Percentiles rank a stretch among this genome's conserved stretches.
These are phyloP conservation scores for Rhabdophis nuchalis DNA, from an alignment of 2,797 vertebrate genomes.

Conservation along the genomic window DNA sequence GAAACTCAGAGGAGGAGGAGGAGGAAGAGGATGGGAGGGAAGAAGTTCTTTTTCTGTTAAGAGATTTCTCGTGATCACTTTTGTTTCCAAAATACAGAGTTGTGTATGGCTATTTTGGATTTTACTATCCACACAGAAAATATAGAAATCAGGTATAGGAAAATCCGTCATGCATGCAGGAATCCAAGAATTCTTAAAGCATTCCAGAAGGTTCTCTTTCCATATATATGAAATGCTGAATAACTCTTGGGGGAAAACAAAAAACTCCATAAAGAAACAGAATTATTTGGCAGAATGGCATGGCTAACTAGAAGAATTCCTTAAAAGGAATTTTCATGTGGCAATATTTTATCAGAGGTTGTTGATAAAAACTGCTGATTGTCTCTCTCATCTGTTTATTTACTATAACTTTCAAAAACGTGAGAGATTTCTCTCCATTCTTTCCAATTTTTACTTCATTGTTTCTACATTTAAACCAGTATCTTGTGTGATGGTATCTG, in stretches of 20 bases:
- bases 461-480: neutral
- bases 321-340: neutral
- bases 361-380: no score
- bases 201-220: neutral
- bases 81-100: neutral
- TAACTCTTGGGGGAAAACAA: neutral
- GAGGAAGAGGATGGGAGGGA: no score
- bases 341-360: neutral
- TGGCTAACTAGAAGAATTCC: neutral
- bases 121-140: neutral
- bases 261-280: neutral
- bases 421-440: neutral
- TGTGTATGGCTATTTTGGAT: neutral
- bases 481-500: neutral
- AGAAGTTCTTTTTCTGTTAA: neutral
- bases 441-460: neutral
- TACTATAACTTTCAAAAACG: neutral
- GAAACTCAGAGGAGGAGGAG: no score
- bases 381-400: neutral
- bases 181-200: neutral
- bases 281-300: neutral
- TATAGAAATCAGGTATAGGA: neutral
- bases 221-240: neutral
- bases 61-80: neutral
- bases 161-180: neutral